phyloP scores from a whole-genome alignment of 2,888 invertebrate genomes.

The Sinelater perroti region DNA sequence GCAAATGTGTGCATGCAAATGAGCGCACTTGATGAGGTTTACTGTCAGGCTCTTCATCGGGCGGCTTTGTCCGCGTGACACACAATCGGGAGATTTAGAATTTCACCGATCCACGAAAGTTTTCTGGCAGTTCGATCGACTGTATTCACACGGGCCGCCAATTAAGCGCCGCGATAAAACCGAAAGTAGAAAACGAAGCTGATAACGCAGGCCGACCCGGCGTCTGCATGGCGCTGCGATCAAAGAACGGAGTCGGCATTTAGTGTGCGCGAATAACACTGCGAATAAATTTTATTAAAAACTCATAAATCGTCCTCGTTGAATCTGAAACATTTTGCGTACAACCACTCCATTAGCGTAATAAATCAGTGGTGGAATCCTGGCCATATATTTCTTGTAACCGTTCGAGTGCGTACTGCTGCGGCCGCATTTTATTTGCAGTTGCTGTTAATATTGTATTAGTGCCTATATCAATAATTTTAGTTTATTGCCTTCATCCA shows the following conservation, averaged over 20 bases:
- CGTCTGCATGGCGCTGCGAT: not conserved
- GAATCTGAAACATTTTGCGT: constrained; percentile 4
- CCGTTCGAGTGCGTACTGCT: not conserved
- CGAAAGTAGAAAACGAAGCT: constrained; percentile 5
- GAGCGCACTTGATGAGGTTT: not conserved
- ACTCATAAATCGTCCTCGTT: not conserved
- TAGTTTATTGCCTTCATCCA: too few relatives aligned
- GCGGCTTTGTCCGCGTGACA: constrained; percentile 10
- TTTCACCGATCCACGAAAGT: constrained; percentile 12
- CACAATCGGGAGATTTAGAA: constrained; percentile 9
- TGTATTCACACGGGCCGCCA: too few relatives aligned
- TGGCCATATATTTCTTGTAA: not conserved
- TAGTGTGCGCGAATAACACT: too few relatives aligned
- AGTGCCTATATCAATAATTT: too few relatives aligned
- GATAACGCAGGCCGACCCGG: not conserved
- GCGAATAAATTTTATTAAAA: not conserved
- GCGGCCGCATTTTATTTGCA: not conserved
- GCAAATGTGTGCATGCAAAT: not conserved
- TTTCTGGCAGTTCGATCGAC: too few relatives aligned
- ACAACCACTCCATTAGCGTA: constrained; percentile 1
- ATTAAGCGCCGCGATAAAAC: constrained; percentile 1
- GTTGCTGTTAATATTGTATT: not conserved
- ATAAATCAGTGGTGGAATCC: not conserved
- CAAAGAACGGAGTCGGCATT: too few relatives aligned
- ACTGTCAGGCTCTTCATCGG: constrained; percentile 5